Conservation (phyloP, 2,888 invertebrate species). For the Cerastis rubricosa region DNA sequence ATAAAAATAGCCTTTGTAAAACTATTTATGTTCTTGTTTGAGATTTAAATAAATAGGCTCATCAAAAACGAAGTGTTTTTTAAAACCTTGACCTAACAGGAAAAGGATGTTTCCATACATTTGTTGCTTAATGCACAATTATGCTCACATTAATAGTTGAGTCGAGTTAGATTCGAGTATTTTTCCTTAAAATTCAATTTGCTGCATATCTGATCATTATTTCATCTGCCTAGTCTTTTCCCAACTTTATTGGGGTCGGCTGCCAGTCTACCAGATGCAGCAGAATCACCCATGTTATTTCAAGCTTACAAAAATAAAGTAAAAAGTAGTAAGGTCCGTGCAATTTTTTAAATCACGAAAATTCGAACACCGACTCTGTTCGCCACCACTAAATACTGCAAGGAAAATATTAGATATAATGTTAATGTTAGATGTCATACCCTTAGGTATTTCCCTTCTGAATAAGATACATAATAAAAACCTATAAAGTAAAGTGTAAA, state of each 20-base stretch:
- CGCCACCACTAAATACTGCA: too few species aligned
- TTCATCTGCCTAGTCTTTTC: too few species aligned
- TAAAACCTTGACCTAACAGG: not conserved
- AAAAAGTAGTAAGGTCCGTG: not conserved
- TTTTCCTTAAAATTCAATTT: not conserved
- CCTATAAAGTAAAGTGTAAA: too few species aligned
- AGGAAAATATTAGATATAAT: too few species aligned
- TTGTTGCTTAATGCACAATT: not conserved
- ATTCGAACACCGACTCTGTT: not conserved
- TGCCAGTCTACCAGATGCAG: too few species aligned
- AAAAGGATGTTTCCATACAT: constrained; percentile 1
- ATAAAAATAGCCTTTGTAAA: not conserved
- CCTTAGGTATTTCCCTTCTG: too few species aligned
- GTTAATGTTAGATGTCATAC: too few species aligned
- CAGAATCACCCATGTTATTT: not conserved
- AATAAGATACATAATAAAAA: too few species aligned
- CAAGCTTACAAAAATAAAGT: not conserved
- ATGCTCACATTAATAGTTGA: not conserved
- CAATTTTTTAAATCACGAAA: not conserved
- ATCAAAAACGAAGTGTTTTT: not conserved
- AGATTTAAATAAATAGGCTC: not conserved
- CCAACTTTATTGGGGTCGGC: too few species aligned
- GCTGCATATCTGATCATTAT: too few species aligned
- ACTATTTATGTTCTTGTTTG: not conserved
- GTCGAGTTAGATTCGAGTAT: not conserved